These are phyloP conservation scores for Galeruca laticollis DNA, from an alignment of 2,888 invertebrate genomes.

Conservation along the genomic window DNA sequence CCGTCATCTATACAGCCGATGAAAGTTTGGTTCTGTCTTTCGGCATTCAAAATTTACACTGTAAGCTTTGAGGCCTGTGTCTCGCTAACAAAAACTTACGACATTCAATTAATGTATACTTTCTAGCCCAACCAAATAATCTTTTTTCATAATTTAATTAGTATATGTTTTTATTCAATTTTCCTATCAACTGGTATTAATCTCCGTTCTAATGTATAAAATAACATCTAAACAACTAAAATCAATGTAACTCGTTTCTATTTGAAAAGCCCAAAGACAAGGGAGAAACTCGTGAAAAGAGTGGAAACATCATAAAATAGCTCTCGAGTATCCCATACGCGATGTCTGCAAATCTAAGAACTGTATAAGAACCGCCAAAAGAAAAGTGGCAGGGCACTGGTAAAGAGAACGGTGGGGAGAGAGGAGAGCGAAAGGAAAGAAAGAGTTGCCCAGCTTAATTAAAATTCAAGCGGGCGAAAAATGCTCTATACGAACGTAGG, in stretches of 20 bases:
- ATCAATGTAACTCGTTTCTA: neutral
- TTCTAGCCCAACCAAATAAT: no score
- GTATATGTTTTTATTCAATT: no score
- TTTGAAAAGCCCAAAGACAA: neutral
- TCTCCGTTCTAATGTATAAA: neutral
- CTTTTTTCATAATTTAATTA: no score
- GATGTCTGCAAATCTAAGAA: conserved; percentile 21
- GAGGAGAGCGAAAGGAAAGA: conserved; percentile 40
- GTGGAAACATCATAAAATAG: conserved; percentile 12
- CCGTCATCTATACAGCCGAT: no score
- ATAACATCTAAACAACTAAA: neutral
- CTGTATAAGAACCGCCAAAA: conserved; percentile 28
- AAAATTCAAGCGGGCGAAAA: conserved; percentile 63
- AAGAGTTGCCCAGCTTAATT: conserved; percentile 63
- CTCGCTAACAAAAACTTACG: no score
- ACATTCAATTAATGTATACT: no score
- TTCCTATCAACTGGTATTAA: neutral
- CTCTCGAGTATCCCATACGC: conserved; percentile 15
- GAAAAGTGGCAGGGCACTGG: conserved; percentile 31
- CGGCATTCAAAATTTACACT: no score
- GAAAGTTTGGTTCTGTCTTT: no score
- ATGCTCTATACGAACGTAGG: conserved; percentile 62
- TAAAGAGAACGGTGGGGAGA: conserved; percentile 29
- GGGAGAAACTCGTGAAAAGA: neutral
- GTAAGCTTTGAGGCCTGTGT: no score